Base-by-base conservation (phyloP, 2,888 invertebrate species). In the Lymantria monacha region DNA sequence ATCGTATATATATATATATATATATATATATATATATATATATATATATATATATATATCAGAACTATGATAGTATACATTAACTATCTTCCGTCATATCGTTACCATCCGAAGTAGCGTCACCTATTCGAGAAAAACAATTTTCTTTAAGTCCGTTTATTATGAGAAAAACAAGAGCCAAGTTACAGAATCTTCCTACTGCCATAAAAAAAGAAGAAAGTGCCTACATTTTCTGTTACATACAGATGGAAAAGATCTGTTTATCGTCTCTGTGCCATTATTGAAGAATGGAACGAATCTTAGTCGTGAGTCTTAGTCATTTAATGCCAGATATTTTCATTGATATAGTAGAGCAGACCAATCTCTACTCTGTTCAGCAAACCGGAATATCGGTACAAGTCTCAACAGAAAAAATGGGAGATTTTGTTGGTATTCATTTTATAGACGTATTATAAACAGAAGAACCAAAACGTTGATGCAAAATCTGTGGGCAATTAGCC, bases 141-240 rank as follows among this genome's bases (percentile, higher is more conserved):
- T n/a, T n/a, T n/a, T n/a, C n/a, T n/a, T n/a, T n/a, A 50, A 53
- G 45, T 45, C 47, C 33, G 11, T 40, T 5, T 42, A 36, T 11
- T 42, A 57, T 49, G 37, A 60, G 57, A 44, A 60, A 60, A 53
- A 57, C 60, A 41, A 46, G 55, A 53, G 50, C 55, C 49, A 54
- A 55, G 51, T 46, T 46, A 51, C 41, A 54, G 40, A 51, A 53
- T 45, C 44, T 47, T 52, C 53, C 53, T 48, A 33, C 52, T 36
- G 51, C 55, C 46, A 54, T 55, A 47, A n/a, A 59, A 47, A 56
- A 47, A 40, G 47, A 59, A 57, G 59, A 57, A 60, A 56, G 51
- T 51, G 43, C 56, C 55, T 36, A 60, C 57, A 57, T 55, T 59
- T 38, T 42, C 43, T 15, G 46, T 57, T 30, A 49, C 45, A 43